A percentile compares a stretch with the other conserved stretches of the same genome.
Conservation (phyloP, 2,888 invertebrate genomes). For the Oscheius sp. region DNA sequence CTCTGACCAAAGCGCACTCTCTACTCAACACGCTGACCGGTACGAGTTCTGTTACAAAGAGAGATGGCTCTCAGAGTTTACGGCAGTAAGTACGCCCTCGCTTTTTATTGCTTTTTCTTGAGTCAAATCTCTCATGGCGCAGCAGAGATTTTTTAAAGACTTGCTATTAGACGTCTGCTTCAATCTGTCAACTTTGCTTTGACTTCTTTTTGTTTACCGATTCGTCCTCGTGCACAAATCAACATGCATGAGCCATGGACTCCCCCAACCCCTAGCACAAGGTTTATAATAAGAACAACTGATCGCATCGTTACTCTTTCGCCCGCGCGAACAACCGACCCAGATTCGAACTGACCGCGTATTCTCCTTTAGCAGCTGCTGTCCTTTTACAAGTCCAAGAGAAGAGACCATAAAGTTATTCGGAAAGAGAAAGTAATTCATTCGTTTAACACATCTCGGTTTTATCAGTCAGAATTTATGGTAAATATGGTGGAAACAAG, state of each 20-base stretch:
- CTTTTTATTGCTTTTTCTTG: conserved; percentile 21
- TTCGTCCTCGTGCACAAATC: not conserved
- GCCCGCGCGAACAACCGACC: conserved; percentile 4
- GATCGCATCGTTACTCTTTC: conserved; percentile 34
- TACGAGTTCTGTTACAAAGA: conserved; percentile 35
- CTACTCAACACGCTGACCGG: conserved; percentile 1
- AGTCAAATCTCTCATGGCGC: not conserved
- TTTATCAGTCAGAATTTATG: conserved; percentile 8
- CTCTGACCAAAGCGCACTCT: conserved; percentile 10
- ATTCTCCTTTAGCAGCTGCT: not conserved
- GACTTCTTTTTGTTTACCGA: not conserved
- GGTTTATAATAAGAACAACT: not conserved
- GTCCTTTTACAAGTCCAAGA: not conserved
- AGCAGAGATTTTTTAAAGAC: no score
- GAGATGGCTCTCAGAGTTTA: conserved; percentile 14
- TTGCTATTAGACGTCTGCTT: no score
- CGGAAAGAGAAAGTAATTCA: not conserved
- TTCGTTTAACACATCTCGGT: not conserved
- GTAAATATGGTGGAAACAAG: conserved; percentile 7
- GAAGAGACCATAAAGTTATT: not conserved
- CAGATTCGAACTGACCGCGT: conserved; percentile 1
- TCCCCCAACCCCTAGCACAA: no score
- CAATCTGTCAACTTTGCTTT: not conserved
- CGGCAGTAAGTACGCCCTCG: not conserved
- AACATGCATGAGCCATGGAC: not conserved